Conservation (phyloP, 1,140 invertebrate genomes). For the Hylaeus anthracinus region DNA sequence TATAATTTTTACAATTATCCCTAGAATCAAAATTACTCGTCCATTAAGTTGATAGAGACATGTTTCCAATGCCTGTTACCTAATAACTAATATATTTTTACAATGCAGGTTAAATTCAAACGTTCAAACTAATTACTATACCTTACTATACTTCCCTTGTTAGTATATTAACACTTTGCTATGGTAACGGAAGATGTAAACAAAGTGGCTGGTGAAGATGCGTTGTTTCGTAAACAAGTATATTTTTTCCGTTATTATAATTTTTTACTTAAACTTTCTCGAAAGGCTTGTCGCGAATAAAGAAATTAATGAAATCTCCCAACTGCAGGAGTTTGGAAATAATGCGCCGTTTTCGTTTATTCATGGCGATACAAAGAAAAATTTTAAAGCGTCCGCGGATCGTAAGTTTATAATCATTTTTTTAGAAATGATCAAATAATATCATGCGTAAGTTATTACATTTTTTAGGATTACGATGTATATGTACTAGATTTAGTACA, state of each 20-base stretch:
- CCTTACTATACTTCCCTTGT: too few species aligned
- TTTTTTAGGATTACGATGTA: constrained; percentile 66
- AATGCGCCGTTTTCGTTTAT: constrained; percentile 67
- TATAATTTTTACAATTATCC: too few species aligned
- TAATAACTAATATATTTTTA: too few species aligned
- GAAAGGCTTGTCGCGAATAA: constrained; percentile 5
- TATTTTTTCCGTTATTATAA: constrained; percentile 19
- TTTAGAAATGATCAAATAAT: constrained; percentile 16
- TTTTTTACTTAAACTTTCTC: not conserved
- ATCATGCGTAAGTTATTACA: constrained; percentile 30
- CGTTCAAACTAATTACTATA: too few species aligned
- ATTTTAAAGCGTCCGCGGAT: constrained; percentile 69
- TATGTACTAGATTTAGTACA: constrained; percentile 71
- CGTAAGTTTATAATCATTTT: constrained; percentile 63
- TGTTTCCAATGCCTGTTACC: too few species aligned
- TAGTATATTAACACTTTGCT: not conserved
- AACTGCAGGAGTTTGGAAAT: constrained; percentile 64
- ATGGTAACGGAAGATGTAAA: constrained; percentile 19
- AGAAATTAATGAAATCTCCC: constrained; percentile 26
- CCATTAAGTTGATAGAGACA: too few species aligned
- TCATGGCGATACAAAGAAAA: constrained; percentile 67
- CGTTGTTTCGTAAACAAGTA: not conserved
- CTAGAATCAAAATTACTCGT: too few species aligned
- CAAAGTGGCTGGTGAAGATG: constrained; percentile 27
- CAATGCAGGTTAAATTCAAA: too few species aligned